Evolutionary conservation across 2,888 invertebrate genomes (phyloP).

Genomic region (Acleris literana): DNA sequence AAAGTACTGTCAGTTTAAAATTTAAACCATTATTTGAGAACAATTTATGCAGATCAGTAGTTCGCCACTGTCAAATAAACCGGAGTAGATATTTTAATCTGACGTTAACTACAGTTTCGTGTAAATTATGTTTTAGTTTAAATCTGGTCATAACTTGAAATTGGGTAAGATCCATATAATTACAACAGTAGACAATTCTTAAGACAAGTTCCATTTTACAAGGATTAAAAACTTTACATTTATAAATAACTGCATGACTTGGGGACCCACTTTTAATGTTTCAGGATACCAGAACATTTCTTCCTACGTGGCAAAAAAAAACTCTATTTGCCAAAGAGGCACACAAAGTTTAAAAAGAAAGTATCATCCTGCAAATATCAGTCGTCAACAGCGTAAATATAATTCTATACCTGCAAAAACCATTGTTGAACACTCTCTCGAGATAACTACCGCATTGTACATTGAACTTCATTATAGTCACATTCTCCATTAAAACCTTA

Average conservation of each 20-base stretch:
- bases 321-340: too few relatives aligned
- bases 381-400: too few relatives aligned
- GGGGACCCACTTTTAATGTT: too few relatives aligned
- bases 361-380: too few relatives aligned
- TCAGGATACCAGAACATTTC: too few relatives aligned
- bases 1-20: neutral
- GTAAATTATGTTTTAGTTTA: constrained; percentile 9
- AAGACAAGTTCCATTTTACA: too few relatives aligned
- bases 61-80: constrained; percentile 18
- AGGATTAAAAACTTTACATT: too few relatives aligned
- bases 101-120: neutral
- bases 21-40: neutral
- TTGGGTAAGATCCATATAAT: too few relatives aligned
- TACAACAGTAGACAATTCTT: too few relatives aligned
- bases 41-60: constrained; percentile 9
- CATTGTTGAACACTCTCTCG: constrained; percentile 1
- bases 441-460: constrained; percentile 18
- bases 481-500: constrained; percentile 63
- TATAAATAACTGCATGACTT: too few relatives aligned
- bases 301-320: too few relatives aligned
- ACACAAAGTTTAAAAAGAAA: too few relatives aligned
- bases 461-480: constrained; percentile 40
- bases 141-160: neutral
- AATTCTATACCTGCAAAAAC: constrained; percentile 6
- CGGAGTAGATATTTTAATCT: constrained; percentile 19